These are phyloP conservation scores for Diadophis punctatus DNA, from an alignment of 2,113 vertebrate species.

Conservation along the genomic window DNA sequence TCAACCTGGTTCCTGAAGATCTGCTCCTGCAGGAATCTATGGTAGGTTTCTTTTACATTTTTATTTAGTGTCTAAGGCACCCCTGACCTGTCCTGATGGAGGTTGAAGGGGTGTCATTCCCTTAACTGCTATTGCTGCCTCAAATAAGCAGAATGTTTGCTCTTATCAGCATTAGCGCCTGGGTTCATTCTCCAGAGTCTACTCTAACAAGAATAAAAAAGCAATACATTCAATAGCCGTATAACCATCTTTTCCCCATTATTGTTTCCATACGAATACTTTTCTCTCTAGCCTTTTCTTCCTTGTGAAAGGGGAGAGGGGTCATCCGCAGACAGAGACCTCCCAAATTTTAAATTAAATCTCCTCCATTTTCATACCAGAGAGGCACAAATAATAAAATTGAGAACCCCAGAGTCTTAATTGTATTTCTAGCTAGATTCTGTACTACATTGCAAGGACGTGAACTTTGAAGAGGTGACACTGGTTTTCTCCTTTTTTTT, in stretches of 20 bases:
- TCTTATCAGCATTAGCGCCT: not conserved
- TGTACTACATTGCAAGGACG: slow-evolving; percentile 72
- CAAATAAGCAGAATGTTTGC: not conserved
- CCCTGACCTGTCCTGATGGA: not conserved
- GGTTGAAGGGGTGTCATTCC: not conserved
- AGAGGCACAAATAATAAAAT: slow-evolving; percentile 64
- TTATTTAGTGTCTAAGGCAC: not conserved
- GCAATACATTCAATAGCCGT: not conserved
- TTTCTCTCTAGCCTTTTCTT: slow-evolving; percentile 31
- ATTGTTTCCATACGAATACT: slow-evolving; percentile 15
- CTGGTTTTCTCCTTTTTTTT: slow-evolving; percentile 76
- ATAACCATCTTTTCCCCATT: slow-evolving; percentile 27
- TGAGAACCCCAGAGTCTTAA: slow-evolving; percentile 29
- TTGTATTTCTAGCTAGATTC: slow-evolving; percentile 56
- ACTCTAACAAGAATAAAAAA: slow-evolving; percentile 23
- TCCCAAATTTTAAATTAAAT: slow-evolving; percentile 49
- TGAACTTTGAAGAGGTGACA: slow-evolving; percentile 76
- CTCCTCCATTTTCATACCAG: slow-evolving; percentile 44
- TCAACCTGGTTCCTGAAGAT: not conserved
- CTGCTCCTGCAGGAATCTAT: not conserved
- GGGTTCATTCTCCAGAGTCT: not conserved
- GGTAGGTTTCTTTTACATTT: not conserved
- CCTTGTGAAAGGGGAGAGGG: slow-evolving; percentile 51
- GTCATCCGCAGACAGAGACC: not conserved
- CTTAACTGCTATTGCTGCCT: not conserved